Evolutionary conservation across 2,797 vertebrate species (phyloP).

Genomic region (Sebastes itinus): DNA sequence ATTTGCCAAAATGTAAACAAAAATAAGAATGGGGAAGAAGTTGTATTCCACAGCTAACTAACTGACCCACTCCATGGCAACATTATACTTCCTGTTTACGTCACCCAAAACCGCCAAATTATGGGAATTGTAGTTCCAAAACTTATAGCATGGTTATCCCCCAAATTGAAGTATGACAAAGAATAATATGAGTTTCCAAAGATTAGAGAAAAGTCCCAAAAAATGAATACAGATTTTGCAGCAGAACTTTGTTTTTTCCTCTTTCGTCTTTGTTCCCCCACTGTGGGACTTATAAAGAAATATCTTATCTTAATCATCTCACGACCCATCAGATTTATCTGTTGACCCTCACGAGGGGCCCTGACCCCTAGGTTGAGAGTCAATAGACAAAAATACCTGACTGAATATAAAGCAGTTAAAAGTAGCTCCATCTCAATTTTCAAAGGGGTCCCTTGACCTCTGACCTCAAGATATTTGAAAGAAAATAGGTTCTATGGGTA

Average conservation of each 20-base stretch:
- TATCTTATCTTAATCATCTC: neutral
- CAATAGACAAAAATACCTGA: neutral
- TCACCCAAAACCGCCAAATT: neutral
- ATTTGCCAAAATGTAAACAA: neutral
- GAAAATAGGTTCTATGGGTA: too few relatives aligned
- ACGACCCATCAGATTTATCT: neutral
- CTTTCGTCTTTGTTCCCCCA: neutral
- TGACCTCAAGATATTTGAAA: too few relatives aligned
- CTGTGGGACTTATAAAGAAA: too few relatives aligned
- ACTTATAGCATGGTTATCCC: neutral
- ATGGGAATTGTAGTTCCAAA: neutral
- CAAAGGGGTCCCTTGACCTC: too few relatives aligned
- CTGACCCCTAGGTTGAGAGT: neutral
- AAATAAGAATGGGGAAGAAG: neutral
- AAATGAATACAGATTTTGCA: neutral
- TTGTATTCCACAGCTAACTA: neutral
- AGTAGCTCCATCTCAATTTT: too few relatives aligned
- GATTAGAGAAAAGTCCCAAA: neutral
- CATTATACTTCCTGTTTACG: neutral
- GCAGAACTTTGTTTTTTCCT: neutral
- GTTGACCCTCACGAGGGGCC: neutral
- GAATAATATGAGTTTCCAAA: neutral
- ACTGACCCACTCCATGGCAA: neutral
- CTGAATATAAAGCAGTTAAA: neutral
- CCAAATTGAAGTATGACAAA: neutral